phyloP scores from a whole-genome alignment of 2,888 invertebrate genomes.

The Chesias legatella region DNA sequence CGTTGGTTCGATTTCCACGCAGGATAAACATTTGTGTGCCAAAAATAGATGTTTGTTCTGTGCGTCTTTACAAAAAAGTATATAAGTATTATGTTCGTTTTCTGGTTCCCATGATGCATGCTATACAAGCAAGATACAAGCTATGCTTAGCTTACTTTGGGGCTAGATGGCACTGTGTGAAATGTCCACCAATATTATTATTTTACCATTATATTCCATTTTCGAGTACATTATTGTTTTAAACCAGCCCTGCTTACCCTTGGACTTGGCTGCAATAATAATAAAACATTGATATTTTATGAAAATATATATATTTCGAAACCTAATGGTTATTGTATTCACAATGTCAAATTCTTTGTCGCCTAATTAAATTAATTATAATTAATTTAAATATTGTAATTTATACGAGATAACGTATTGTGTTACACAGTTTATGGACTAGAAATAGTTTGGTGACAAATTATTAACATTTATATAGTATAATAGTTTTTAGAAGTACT shows the following conservation, averaged over 20 bases:
- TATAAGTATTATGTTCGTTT: too few relatives aligned
- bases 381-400: conserved; percentile 19
- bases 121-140: too few relatives aligned
- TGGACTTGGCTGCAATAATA: conserved; percentile 26
- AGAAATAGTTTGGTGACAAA: conserved; percentile 9
- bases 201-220: too few relatives aligned
- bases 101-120: too few relatives aligned
- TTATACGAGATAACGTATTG: conserved; percentile 16
- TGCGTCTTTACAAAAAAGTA: too few relatives aligned
- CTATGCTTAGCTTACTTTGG: too few relatives aligned
- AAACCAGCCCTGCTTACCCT: conserved; percentile 15
- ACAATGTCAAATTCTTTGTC: conserved; percentile 25
- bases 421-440: conserved; percentile 16
- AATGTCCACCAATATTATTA: too few relatives aligned
- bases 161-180: too few relatives aligned
- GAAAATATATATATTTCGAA: conserved; percentile 18
- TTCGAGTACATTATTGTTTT: too few relatives aligned
- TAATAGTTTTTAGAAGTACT: not conserved
- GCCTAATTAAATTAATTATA: conserved; percentile 18
- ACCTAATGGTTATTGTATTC: conserved; percentile 18
- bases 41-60: too few relatives aligned
- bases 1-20: too few relatives aligned
- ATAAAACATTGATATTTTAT: conserved; percentile 12
- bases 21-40: too few relatives aligned
- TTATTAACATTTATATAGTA: conserved; percentile 1